Percentiles rank a stretch among this genome's conserved stretches.
Conservation (phyloP, 2,888 invertebrate genomes). For the Hymenopus coronatus region DNA sequence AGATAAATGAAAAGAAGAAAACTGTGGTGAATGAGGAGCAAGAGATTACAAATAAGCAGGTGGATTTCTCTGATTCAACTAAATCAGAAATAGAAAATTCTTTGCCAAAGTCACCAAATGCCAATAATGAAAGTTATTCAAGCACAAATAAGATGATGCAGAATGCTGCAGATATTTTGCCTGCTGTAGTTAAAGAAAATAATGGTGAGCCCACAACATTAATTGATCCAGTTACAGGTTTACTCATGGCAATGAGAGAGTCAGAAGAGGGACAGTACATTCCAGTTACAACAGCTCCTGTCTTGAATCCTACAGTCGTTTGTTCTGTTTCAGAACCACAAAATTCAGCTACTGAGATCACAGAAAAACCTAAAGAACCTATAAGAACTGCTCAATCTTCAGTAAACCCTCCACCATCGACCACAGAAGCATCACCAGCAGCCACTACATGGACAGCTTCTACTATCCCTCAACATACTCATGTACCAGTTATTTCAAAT, state of each 20-base stretch:
- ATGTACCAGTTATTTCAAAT: slow-evolving; percentile 28
- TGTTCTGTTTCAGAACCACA: neutral
- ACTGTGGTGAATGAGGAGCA: slow-evolving; percentile 4
- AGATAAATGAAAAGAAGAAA: slow-evolving; percentile 49
- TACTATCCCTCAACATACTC: slow-evolving; percentile 14
- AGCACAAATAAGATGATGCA: neutral
- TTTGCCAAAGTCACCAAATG: slow-evolving; percentile 38
- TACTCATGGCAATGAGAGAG: slow-evolving; percentile 66
- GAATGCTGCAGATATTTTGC: slow-evolving; percentile 20
- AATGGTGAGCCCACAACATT: slow-evolving; percentile 61
- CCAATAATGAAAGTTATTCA: neutral
- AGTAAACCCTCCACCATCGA: neutral
- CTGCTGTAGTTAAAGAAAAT: slow-evolving; percentile 33
- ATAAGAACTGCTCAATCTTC: neutral
- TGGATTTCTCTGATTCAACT: slow-evolving; percentile 38
- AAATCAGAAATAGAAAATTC: slow-evolving; percentile 25
- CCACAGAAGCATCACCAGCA: slow-evolving; percentile 33
- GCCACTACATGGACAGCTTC: slow-evolving; percentile 28
- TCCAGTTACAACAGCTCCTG: slow-evolving; percentile 46
- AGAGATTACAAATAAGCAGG: slow-evolving; percentile 12
- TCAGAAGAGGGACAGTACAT: slow-evolving; percentile 68
- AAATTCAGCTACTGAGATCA: neutral
- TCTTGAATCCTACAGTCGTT: neutral
- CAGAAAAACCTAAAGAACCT: neutral
- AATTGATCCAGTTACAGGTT: slow-evolving; percentile 73